These are phyloP conservation scores for Drosophila prostipennis DNA, from an alignment of 2,888 invertebrate genomes.

Conservation along the genomic window DNA sequence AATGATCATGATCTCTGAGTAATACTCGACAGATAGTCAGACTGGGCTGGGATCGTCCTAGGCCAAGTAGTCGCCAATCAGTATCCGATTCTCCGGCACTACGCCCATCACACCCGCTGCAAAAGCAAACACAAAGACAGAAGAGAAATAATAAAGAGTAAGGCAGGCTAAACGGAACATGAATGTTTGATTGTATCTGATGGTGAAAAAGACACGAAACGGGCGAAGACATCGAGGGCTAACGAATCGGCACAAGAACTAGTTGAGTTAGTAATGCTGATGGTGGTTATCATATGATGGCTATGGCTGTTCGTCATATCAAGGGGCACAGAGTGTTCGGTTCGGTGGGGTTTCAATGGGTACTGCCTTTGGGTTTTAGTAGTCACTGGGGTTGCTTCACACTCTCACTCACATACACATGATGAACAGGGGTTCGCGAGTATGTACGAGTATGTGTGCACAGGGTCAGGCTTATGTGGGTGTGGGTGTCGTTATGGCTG, in stretches of 20 bases:
- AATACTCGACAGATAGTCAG: slow-evolving; percentile 58
- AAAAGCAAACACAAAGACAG: slow-evolving; percentile 52
- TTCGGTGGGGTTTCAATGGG: background rate
- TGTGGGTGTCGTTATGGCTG: slow-evolving; percentile 29
- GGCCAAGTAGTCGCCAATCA: slow-evolving; percentile 87
- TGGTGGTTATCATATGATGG: slow-evolving; percentile 17
- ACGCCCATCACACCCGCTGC: slow-evolving; percentile 86
- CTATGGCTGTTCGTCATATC: slow-evolving; percentile 67
- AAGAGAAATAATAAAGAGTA: slow-evolving; percentile 38
- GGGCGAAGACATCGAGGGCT: slow-evolving; percentile 11
- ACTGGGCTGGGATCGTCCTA: slow-evolving; percentile 19
- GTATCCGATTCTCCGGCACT: slow-evolving; percentile 87
- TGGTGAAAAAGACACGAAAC: slow-evolving; percentile 6
- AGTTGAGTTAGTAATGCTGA: slow-evolving; percentile 50
- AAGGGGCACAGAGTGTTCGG: slow-evolving; percentile 61
- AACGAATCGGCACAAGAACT: slow-evolving; percentile 10
- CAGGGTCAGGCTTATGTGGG: slow-evolving; percentile 16
- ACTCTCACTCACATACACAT: slow-evolving; percentile 53
- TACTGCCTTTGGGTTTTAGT: slow-evolving; percentile 25
- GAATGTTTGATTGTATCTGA: slow-evolving; percentile 20
- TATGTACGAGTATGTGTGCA: slow-evolving; percentile 19
- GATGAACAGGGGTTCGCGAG: slow-evolving; percentile 17
- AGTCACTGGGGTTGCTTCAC: slow-evolving; percentile 46
- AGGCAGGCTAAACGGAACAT: slow-evolving; percentile 21
- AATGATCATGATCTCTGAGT: slow-evolving; percentile 28